Evolutionary conservation across 2,888 invertebrate species (phyloP), one percentile per base, ranked within the genome.

Genomic region (Pollenia labialis): DNA sequence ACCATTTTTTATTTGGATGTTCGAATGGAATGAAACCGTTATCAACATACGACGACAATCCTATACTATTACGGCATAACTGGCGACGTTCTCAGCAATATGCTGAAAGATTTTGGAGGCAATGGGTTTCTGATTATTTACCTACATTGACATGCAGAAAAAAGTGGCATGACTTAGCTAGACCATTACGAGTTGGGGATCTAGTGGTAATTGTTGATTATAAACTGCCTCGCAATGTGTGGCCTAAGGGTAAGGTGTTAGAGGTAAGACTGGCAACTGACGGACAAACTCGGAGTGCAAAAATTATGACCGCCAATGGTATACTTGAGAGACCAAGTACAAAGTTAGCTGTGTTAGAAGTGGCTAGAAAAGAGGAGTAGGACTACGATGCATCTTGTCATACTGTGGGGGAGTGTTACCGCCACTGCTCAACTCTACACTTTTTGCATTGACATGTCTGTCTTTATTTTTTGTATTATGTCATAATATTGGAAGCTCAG

Each of bases 161-260:
- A 7, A 80, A 80, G 14, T 80, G 80, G 80, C 50, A 42, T 42
- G 68, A 58, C n/a, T 69, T 69, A 48, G 32, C 56, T 60, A 58
- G 18, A 58, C 74, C 64, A 44, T 23, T 66, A 14, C n/a, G 16
- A 64, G 23, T 54, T 14, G 64, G 54, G 2, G 48, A 76, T 44
- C 12, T 76, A 18, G 76, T 60, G 40, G 40, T 60, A 42, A 60
- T 74, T 48, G 74, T 74, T 60, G 74, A 71, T 54, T 18, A 54
- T 54, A 54, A 54, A 18, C 46, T 50, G n/a, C 79, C 72, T 60
- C 74, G 75, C 9, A 76, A 85, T 75, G 71, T 75, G 11, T 85
- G 74, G 85, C 76, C 58, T 14, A 69, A 69, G 50, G 75, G 80
- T 58, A 85, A 62, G 44, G 71, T 85, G 64, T 46, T 85, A n/a